A percentile compares a stretch with the other conserved stretches of the same genome.
Evolutionary conservation across 2,113 vertebrate species (phyloP).

Genomic region (Cepphus grylle): DNA sequence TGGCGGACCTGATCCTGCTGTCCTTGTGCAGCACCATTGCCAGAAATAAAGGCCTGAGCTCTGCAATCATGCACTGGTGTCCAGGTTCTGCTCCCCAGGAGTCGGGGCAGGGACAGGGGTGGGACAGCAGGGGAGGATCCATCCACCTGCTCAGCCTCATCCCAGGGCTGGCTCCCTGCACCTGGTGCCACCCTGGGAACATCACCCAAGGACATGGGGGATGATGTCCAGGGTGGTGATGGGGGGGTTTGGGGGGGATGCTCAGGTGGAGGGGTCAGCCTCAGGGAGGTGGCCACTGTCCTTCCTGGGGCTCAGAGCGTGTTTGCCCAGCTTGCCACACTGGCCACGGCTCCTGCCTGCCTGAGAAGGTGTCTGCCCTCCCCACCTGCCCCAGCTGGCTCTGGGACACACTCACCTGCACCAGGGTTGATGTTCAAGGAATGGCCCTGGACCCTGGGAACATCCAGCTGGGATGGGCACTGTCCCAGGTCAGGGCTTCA

Average conservation of each 20-base stretch:
- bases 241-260: no score
- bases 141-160: rapidly evolving
- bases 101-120: not conserved
- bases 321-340: no score
- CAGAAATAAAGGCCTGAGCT: constrained; percentile 47
- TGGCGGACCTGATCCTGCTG: not conserved
- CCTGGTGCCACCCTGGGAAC: not conserved
- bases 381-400: not conserved
- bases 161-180: not conserved
- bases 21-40: rapidly evolving
- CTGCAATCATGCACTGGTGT: not conserved
- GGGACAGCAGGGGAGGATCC: not conserved
- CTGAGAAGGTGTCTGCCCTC: not conserved
- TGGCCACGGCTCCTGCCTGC: not conserved
- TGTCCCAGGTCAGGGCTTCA: not conserved
- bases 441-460: not conserved
- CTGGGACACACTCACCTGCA: not conserved
- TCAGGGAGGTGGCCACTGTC: not conserved
- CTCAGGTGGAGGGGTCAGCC: not conserved
- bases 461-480: rapidly evolving
- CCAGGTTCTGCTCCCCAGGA: not conserved
- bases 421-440: rapidly evolving
- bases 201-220: not conserved
- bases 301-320: not conserved
- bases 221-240: rapidly evolving